These are phyloP conservation scores for Cerastis leucographa DNA, from an alignment of 2,888 invertebrate species.

Conservation along the genomic window DNA sequence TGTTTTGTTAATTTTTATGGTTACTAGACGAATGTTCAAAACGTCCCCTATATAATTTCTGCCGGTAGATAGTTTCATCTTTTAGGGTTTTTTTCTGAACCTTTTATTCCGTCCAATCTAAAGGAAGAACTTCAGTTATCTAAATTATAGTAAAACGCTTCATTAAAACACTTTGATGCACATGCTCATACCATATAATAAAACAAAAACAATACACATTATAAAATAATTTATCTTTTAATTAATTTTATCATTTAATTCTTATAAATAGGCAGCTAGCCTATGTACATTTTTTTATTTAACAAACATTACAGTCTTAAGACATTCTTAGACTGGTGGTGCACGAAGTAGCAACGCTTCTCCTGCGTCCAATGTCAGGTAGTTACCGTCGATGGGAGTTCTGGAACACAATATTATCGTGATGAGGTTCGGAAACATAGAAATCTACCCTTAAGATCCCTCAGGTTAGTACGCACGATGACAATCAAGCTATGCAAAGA, in stretches of 20 bases:
- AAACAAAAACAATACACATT: background rate
- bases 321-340: conserved; percentile 59
- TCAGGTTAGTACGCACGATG: too few species aligned
- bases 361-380: conserved; percentile 65
- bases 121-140: background rate
- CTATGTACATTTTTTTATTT: conserved; percentile 32
- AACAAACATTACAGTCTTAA: background rate
- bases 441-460: background rate
- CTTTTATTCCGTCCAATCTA: background rate
- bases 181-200: background rate
- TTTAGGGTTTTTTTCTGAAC: background rate
- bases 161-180: background rate
- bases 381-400: conserved; percentile 8
- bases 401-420: conserved; percentile 20
- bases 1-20: background rate
- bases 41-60: too few species aligned
- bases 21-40: too few species aligned
- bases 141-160: background rate
- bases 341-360: conserved; percentile 78
- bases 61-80: background rate
- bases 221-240: conserved; percentile 2
- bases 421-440: background rate
- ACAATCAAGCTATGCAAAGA: too few species aligned
- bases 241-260: conserved; percentile 11
- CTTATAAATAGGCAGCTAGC: conserved; percentile 27